Percentiles rank a stretch among this genome's conserved stretches.
phyloP scores from a whole-genome alignment of 2,113 vertebrate genomes.

The Psittacula cyanocephala region DNA sequence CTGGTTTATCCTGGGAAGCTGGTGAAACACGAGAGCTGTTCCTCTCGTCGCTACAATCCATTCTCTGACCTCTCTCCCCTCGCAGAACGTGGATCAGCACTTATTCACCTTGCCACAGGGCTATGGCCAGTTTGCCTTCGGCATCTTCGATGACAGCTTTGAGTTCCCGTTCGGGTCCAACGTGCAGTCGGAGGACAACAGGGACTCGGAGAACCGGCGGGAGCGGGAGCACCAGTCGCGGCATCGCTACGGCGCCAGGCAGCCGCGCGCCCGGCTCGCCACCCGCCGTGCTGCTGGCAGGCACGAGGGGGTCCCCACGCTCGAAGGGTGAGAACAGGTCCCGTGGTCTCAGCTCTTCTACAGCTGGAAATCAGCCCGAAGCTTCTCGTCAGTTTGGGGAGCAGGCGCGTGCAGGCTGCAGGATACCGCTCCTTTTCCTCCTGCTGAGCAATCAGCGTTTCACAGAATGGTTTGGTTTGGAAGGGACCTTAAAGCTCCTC shows the following conservation, averaged over 20 bases:
- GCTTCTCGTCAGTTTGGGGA: accelerated
- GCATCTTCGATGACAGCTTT: constrained; percentile 90
- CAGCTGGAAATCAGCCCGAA: neutral
- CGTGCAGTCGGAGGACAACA: constrained; percentile 78
- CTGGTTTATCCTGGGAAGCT: too few species aligned
- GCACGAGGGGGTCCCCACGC: constrained; percentile 90
- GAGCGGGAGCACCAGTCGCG: constrained; percentile 89
- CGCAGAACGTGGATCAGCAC: constrained; percentile 86
- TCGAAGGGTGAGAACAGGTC: constrained; percentile 83
- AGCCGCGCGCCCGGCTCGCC: constrained; percentile 87
- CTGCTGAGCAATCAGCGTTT: neutral
- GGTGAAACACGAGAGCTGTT: neutral
- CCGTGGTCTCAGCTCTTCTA: neutral
- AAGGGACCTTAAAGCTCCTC: neutral
- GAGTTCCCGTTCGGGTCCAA: constrained; percentile 84
- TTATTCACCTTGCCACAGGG: constrained; percentile 89
- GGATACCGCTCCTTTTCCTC: neutral
- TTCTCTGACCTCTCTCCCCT: neutral
- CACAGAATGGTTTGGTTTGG: neutral
- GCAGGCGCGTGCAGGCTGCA: neutral
- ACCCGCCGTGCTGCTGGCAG: constrained; percentile 84
- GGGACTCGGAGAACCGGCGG: constrained; percentile 85
- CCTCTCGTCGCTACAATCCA: neutral
- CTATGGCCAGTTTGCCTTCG: constrained; percentile 90
- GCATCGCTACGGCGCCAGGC: constrained; percentile 87